Base-by-base conservation (phyloP, 2,888 invertebrate species). In the Melinaea menophilus region DNA sequence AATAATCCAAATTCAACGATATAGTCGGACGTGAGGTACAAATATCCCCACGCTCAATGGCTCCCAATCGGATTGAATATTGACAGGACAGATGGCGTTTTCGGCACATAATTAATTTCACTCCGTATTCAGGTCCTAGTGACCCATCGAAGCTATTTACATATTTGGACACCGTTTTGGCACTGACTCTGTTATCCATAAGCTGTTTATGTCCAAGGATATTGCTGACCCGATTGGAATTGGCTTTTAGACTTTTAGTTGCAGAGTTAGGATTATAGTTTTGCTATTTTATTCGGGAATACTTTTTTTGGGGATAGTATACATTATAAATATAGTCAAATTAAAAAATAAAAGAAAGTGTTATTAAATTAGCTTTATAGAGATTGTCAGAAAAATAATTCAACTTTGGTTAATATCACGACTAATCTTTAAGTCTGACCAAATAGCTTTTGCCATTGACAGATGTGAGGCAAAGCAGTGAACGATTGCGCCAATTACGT, bases 91-190 rank as follows among this genome's bases (percentile, higher is more conserved):
- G 88, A 87, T 87, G 88, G 86, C 83, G 76, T 80, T 82, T 81
- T 84, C 79, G 79, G 79, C 84, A 86, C 84, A 87, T 88, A 88
- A 88, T 88, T 88, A 87, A 88, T 88, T 82, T 85, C 82, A 78
- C 79, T 80, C 72, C 75, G 73, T 72, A 74, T 72, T 72, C 72
- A 73, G 75, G 72, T 73, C 73, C 72, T 71, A 75, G 71, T 79
- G 79, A 77, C 79, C 78, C 77, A 72, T 57, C 56, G 56, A 64
- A 60, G 64, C 72, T 75, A 80, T 85, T 82, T 82, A 79, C 79
- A 80, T 80, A 80, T 68, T 58, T 61, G 64, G 64, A 61, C 61
- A 64, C 37, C 47, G 64, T 22, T 62, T 64, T 64, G 64, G 64
- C 64, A 62, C 65, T 65, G 67, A 67, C 67, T 64, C 60, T 57